Evolutionary conservation across 1,140 invertebrate species (phyloP), one percentile per base, ranked within the genome.

Genomic region (Drosophila fuyamai): DNA sequence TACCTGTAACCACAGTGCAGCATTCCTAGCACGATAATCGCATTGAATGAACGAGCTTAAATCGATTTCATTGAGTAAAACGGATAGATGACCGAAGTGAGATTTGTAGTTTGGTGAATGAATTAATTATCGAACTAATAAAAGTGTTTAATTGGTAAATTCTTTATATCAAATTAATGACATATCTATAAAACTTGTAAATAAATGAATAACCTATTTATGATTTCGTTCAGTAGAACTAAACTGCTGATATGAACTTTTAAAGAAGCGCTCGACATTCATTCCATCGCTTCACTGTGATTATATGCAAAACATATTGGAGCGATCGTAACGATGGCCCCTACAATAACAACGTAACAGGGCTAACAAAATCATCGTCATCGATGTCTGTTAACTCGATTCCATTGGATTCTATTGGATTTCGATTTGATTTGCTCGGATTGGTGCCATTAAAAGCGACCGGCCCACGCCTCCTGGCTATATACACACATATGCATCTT

Each of bases 1-100:
- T 46, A 61, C 59, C 48, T 40, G 58, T 18, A 41, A 43, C 61
- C 38, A 76, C 62, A 76, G 60, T 76, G 54, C 41, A 50, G 51
- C 62, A 59, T 47, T 54, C 41, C 48, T 75, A 75, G 36, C 29
- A 13, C 55, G 48, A 54, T 72, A 47, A 36, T 29, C 41, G 16
- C 65, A 41, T 55, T 70, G 65, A 47, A 66, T 65, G 14, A 71
- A n/a, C 3, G 13, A 46, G 43, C 38, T 63, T 23, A 27, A 51
- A 43, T 43, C 61, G 48, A 54, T 36, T 66, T 66, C 41, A 70
- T 68, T 68, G 40, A 65, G 27, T 13, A 55, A 46, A 47, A 36
- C 32, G 12, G 9, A 43, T 43, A 29, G 47, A 13, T 40, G 12
- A 2, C 18, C 18, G 4, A 5, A 0, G 32, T 18, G 27, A 40